Conservation (phyloP, 2,113 vertebrate genomes). For the Hirundichthys speculiger region DNA sequence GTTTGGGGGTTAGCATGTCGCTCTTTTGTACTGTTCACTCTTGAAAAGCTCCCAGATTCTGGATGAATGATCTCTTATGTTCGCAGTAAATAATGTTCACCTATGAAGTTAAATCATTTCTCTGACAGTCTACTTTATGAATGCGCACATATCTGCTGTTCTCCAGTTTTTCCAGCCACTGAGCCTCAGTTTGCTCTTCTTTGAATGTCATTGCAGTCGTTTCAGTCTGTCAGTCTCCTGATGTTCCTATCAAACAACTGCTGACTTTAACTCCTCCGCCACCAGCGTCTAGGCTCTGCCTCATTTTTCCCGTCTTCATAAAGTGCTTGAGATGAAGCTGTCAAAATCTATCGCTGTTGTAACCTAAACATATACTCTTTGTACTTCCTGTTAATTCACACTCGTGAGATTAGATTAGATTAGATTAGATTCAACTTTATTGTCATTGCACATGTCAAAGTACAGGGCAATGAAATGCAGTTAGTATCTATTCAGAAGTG, state of each 20-base stretch:
- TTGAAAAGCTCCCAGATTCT: too few species aligned
- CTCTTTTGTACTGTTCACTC: too few species aligned
- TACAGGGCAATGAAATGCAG: too few species aligned
- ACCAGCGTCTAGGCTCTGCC: conserved; percentile 14
- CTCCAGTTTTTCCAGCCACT: not conserved
- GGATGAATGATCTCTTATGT: too few species aligned
- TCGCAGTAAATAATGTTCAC: not conserved
- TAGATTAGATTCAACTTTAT: too few species aligned
- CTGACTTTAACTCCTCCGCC: conserved; percentile 5
- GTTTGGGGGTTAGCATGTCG: too few species aligned
- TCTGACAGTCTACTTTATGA: too few species aligned
- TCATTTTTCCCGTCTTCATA: conserved; percentile 6
- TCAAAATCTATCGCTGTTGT: conserved; percentile 18
- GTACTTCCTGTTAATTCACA: not conserved
- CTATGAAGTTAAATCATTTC: too few species aligned
- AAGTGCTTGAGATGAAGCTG: conserved; percentile 12
- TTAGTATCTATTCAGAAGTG: too few species aligned
- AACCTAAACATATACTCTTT: conserved; percentile 18
- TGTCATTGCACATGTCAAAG: too few species aligned
- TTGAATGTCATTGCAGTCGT: not conserved
- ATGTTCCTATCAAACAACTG: conserved; percentile 21
- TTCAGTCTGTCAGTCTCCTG: conserved; percentile 10
- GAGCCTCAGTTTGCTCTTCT: conserved; percentile 1
- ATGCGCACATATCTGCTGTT: too few species aligned
- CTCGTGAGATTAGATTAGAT: too few species aligned